A percentile compares a stretch with the other conserved stretches of the same genome.
phyloP scores from a whole-genome alignment of 2,888 invertebrate genomes.

The Caenorhabditis virilis region DNA sequence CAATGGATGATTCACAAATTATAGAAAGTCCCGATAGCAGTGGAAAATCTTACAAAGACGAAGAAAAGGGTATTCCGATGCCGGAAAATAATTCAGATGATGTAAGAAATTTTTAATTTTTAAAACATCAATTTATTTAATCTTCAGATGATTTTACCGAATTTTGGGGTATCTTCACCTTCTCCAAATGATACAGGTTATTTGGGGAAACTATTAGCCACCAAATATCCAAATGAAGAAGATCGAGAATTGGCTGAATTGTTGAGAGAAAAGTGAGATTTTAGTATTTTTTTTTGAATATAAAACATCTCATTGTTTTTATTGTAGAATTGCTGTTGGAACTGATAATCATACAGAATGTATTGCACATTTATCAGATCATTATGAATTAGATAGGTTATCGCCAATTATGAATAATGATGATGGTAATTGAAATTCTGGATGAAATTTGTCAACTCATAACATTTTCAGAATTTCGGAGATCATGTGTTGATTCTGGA shows the following conservation, averaged over 20 bases:
- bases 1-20: constrained; percentile 40
- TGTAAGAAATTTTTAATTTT: neutral
- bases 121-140: neutral
- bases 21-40: constrained; percentile 27
- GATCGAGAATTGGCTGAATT: constrained; percentile 27
- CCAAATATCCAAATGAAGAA: constrained; percentile 29
- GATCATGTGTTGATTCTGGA: constrained; percentile 61
- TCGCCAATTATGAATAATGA: constrained; percentile 21
- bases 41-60: constrained; percentile 28
- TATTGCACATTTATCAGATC: constrained; percentile 29
- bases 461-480: constrained; percentile 15
- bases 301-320: constrained; percentile 1
- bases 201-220: constrained; percentile 26
- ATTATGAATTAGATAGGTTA: constrained; percentile 27
- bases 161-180: constrained; percentile 17
- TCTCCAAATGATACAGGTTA: constrained; percentile 34
- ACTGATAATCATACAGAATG: constrained; percentile 4
- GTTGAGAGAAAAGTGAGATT: constrained; percentile 20
- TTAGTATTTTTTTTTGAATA: neutral
- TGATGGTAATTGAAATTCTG: constrained; percentile 14
- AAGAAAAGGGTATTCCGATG: constrained; percentile 18
- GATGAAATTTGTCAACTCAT: no score
- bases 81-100: constrained; percentile 1
- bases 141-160: neutral
- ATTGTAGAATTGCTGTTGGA: neutral